Conservation (phyloP, 1,140 invertebrate species). For the Orussus abietinus region DNA sequence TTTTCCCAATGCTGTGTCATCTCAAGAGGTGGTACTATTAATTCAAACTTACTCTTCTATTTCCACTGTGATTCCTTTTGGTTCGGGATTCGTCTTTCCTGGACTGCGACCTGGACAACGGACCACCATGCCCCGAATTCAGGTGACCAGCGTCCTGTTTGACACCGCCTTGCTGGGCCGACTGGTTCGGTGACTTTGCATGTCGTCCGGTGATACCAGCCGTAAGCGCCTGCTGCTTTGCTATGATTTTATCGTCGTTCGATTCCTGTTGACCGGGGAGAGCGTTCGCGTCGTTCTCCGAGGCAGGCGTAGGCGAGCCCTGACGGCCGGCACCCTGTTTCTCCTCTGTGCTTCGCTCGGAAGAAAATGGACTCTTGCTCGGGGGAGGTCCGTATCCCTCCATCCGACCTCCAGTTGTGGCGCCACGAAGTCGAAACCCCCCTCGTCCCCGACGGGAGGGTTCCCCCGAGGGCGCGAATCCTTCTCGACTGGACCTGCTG, state of each 20-base stretch:
- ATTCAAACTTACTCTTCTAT: constrained; percentile 35
- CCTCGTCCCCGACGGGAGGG: constrained; percentile 74
- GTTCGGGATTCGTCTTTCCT: constrained; percentile 43
- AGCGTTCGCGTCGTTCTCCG: constrained; percentile 52
- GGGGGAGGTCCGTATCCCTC: constrained; percentile 71
- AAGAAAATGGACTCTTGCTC: constrained; percentile 68
- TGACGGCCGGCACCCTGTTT: constrained; percentile 40
- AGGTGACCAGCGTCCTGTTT: constrained; percentile 29
- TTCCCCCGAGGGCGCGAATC: constrained; percentile 77
- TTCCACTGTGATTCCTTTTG: constrained; percentile 44
- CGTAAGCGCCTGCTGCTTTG: constrained; percentile 64
- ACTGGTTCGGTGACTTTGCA: constrained; percentile 39
- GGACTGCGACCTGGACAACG: constrained; percentile 19
- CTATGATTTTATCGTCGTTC: constrained; percentile 64
- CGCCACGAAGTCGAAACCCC: constrained; percentile 56
- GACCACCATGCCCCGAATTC: constrained; percentile 4
- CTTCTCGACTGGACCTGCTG: constrained; percentile 51
- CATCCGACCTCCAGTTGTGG: constrained; percentile 59
- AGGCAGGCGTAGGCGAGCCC: constrained; percentile 26
- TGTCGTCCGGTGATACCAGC: constrained; percentile 60
- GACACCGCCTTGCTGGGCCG: constrained; percentile 21
- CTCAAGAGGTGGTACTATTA: no score
- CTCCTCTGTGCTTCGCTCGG: constrained; percentile 36
- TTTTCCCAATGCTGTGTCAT: no score
- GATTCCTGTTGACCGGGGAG: constrained; percentile 49